phyloP scores from a whole-genome alignment of 1,140 invertebrate genomes.

The Penaeus vannamei region DNA sequence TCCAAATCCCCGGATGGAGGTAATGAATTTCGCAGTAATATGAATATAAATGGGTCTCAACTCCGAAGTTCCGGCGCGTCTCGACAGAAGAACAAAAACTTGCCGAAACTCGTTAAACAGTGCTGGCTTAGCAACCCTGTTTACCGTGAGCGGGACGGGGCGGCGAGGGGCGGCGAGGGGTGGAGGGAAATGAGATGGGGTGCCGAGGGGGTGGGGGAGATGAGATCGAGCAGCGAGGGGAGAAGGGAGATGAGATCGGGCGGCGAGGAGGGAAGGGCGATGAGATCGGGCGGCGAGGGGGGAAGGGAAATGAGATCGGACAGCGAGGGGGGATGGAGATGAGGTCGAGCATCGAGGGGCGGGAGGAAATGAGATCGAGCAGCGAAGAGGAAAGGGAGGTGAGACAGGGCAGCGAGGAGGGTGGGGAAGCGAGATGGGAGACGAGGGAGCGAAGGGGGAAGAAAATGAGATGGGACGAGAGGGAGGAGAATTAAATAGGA shows the following conservation, averaged over 20 bases:
- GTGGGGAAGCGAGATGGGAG: not conserved
- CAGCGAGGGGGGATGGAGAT: not conserved
- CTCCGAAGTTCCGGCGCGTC: not conserved
- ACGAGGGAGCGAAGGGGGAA: no score
- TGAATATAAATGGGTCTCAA: conserved; percentile 56
- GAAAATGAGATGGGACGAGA: no score
- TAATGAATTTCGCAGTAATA: conserved; percentile 63
- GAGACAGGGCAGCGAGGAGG: not conserved
- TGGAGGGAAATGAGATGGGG: not conserved
- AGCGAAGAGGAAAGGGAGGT: not conserved
- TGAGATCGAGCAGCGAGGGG: not conserved
- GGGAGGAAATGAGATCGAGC: not conserved
- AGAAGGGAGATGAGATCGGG: not conserved
- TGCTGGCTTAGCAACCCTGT: conserved; percentile 55
- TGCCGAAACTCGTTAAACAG: conserved; percentile 52
- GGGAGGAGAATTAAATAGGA: no score
- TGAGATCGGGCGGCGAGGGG: not conserved
- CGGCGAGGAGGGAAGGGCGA: not conserved
- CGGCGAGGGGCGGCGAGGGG: not conserved
- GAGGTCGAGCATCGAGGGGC: not conserved
- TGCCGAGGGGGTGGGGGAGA: not conserved
- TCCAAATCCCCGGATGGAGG: conserved; percentile 41
- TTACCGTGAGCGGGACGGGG: conserved; percentile 38
- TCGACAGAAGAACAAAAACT: conserved; percentile 45
- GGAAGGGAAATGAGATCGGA: not conserved